These are phyloP conservation scores for Piscicola geometra DNA, from an alignment of 2,888 invertebrate species.

Conservation along the genomic window DNA sequence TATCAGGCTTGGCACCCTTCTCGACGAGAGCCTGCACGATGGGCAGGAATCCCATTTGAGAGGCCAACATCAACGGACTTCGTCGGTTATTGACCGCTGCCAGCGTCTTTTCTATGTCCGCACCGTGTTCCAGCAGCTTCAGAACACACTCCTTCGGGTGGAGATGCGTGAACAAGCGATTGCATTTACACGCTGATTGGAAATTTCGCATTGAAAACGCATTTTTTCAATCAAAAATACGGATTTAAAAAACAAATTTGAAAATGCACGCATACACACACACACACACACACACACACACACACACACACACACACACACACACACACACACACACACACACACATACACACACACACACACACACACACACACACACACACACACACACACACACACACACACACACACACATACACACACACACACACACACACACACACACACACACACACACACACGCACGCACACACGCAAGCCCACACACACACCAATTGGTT, in stretches of 20 bases:
- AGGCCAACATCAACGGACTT: constrained; percentile 58
- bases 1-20: constrained; percentile 55
- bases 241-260: neutral
- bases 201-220: too few species aligned
- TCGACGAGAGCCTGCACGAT: constrained; percentile 56
- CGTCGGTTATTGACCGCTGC: constrained; percentile 55
- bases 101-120: constrained; percentile 54
- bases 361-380: too few species aligned
- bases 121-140: constrained; percentile 53
- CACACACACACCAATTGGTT: constrained; percentile 8
- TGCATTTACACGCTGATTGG: neutral
- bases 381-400: too few species aligned
- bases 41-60: constrained; percentile 55
- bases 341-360: too few species aligned
- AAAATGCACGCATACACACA: too few species aligned
- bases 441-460: too few species aligned
- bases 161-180: neutral
- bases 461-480: too few species aligned
- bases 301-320: too few species aligned
- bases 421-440: too few species aligned
- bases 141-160: constrained; percentile 53
- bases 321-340: too few species aligned
- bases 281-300: too few species aligned
- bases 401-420: too few species aligned
- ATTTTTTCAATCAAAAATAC: neutral